Percentiles rank a stretch among this genome's conserved stretches.
phyloP scores from a whole-genome alignment of 2,113 vertebrate genomes.

The Xyrauchen texanus region DNA sequence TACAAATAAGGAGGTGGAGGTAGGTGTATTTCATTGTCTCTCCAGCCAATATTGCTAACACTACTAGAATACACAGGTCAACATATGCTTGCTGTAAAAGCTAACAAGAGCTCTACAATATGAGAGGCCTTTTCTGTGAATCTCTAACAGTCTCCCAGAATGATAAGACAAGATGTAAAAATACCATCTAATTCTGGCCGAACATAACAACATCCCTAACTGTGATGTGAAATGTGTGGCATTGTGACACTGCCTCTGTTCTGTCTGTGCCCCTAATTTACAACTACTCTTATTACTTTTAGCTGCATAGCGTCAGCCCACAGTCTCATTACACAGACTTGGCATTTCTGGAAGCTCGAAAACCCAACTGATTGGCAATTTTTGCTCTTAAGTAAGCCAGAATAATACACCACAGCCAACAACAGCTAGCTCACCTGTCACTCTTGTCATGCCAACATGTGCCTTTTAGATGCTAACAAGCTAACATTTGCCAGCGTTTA shows the following conservation, averaged over 20 bases:
- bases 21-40: too few relatives aligned
- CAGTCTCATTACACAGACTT: slow-evolving; percentile 63
- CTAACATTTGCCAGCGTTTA: slow-evolving; percentile 55
- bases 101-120: background rate
- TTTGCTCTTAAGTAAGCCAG: slow-evolving; percentile 63
- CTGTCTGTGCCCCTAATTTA: slow-evolving; percentile 26
- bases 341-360: slow-evolving; percentile 62
- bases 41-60: too few relatives aligned
- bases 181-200: background rate
- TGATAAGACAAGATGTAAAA: slow-evolving; percentile 17
- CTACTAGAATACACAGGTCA: background rate
- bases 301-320: slow-evolving; percentile 47
- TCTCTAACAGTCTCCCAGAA: slow-evolving; percentile 8
- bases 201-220: slow-evolving; percentile 14
- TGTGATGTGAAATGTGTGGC: slow-evolving; percentile 7
- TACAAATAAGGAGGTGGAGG: too few relatives aligned
- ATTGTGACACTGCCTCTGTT: slow-evolving; percentile 12
- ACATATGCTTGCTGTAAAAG: slow-evolving; percentile 2
- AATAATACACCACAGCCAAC: slow-evolving; percentile 61
- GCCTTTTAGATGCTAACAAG: slow-evolving; percentile 60
- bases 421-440: slow-evolving; percentile 68
- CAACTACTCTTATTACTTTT: slow-evolving; percentile 39
- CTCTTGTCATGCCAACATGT: slow-evolving; percentile 63
- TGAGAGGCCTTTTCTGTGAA: background rate
- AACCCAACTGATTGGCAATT: slow-evolving; percentile 69